phyloP scores from a whole-genome alignment of 2,113 vertebrate genomes.

The Myodes glareolus region DNA sequence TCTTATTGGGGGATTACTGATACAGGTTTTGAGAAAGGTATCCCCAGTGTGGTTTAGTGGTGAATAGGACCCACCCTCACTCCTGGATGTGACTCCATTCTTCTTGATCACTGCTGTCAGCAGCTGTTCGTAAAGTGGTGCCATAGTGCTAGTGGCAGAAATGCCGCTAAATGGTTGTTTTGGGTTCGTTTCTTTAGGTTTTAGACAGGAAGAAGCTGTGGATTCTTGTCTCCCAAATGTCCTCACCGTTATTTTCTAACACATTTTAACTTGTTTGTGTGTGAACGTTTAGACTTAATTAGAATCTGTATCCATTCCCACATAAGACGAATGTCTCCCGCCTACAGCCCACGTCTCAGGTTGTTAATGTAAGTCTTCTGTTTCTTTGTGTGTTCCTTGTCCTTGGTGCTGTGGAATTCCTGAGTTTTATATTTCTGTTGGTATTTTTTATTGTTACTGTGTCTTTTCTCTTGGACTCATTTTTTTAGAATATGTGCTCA shows the following conservation, averaged over 20 bases:
- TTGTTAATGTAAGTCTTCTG: neutral
- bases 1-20: neutral
- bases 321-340: neutral
- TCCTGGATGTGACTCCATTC: neutral
- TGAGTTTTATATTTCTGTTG: neutral
- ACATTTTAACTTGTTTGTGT: neutral
- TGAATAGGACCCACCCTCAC: too few species aligned
- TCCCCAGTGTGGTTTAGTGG: neutral
- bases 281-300: slow-evolving; percentile 9
- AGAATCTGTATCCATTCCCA: neutral
- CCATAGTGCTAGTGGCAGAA: neutral
- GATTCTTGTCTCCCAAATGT: neutral
- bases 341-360: neutral
- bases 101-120: neutral
- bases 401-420: neutral
- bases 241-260: neutral
- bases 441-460: neutral
- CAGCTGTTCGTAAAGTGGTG: neutral
- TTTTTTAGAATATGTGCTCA: slow-evolving; percentile 5
- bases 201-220: neutral
- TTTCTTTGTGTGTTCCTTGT: neutral
- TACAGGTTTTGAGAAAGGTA: neutral
- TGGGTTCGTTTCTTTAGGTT: slow-evolving; percentile 24
- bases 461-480: neutral
- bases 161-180: neutral